Base-by-base conservation (phyloP, 2,888 invertebrate species). In the Drosophila barbarae region DNA sequence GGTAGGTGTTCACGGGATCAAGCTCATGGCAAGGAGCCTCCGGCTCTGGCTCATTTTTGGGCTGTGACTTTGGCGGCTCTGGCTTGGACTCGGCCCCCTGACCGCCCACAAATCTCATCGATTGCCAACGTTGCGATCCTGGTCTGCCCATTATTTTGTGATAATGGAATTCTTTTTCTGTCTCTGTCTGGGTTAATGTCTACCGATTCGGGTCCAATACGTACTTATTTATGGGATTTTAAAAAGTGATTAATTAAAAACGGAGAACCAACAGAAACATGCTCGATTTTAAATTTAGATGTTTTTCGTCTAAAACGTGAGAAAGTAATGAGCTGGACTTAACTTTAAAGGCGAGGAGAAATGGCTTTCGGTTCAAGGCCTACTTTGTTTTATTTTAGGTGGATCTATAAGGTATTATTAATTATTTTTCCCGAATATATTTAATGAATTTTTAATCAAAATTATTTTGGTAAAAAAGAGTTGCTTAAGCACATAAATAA, bases 121-220 rank as follows among this genome's bases (percentile, higher is more conserved):
- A 23, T 13, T 49, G 18, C 7, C 39, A 39, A 5, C n/a, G 35
- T 9, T 18, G 18, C 35, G 21, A 9, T n/a, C 5, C 21, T 34
- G 18, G 7, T 23, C 28, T 47, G 56, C 18, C 23, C 64, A 26
- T 55, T 34, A 18, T 36, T 36, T 12, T 13, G 30, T 9, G 18
- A 18, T 41, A 35, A 46, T 13, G 21, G 8, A 12, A 15, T 28
- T 8, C 3, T 18, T 18, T 26, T 32, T 12, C 6, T 28, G 10
- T 28, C 46, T 15, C 4, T 18, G 1, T 46, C 30, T 47, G 46
- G 18, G 2, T 2, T n/a, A 26, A 28, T 21, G 23, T 6, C 12
- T n/a, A 35, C 32, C 46, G 70, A 47, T 52, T 60, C 47, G 70
- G 46, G 69, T 60, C 61, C 70, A 46, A 69, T 15, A 50, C 10